These are phyloP conservation scores for Sebastes paucispinis DNA, from an alignment of 2,797 vertebrate species.

Conservation along the genomic window DNA sequence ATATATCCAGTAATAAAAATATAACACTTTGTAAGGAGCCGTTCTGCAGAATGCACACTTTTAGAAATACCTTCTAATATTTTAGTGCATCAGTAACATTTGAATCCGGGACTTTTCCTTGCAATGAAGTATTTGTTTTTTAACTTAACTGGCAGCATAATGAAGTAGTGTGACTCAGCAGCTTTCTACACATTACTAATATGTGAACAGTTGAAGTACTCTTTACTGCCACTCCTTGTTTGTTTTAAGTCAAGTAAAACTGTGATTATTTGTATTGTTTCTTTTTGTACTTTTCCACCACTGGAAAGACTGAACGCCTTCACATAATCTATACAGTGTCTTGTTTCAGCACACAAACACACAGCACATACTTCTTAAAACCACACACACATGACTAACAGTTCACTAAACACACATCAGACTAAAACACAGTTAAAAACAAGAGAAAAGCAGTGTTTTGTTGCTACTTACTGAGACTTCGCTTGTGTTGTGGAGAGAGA, in stretches of 20 bases:
- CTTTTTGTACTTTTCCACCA: neutral
- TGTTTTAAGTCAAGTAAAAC: neutral
- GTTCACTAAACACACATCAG: neutral
- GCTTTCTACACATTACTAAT: neutral
- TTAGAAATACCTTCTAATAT: neutral
- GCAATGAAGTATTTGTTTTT: neutral
- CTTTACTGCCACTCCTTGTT: neutral
- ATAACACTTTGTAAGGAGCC: neutral
- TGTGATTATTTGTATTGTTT: neutral
- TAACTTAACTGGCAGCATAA: neutral
- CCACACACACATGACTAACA: neutral
- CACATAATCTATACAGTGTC: neutral
- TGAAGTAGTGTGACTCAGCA: neutral
- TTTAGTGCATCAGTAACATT: neutral
- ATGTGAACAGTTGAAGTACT: neutral
- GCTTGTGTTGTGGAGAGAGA: neutral
- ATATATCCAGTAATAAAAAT: neutral
- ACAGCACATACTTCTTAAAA: neutral
- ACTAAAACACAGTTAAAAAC: neutral
- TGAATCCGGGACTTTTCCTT: neutral
- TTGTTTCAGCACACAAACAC: neutral
- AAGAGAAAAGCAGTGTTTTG: neutral
- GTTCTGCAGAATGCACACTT: neutral
- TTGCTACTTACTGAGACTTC: constrained; percentile 18
- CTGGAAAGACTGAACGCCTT: neutral